A percentile compares a stretch with the other conserved stretches of the same genome.
These are phyloP conservation scores for Pseudomugil gertrudae DNA, from an alignment of 2,797 vertebrate genomes.

Conservation along the genomic window DNA sequence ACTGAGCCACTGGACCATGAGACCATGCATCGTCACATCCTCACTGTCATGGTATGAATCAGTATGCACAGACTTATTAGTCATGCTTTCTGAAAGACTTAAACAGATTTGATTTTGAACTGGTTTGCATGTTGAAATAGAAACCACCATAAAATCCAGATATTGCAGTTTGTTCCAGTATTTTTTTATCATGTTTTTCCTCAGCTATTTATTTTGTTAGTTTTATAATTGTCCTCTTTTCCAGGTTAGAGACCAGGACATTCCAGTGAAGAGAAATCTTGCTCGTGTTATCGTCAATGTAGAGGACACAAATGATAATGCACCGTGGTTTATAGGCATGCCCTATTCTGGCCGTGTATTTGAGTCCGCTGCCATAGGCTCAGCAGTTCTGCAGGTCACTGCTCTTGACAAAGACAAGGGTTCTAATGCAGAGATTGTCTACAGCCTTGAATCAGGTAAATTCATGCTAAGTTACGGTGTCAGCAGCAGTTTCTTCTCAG, in stretches of 20 bases:
- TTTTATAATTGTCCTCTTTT: slow-evolving; percentile 2
- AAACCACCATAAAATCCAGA: slow-evolving; percentile 21
- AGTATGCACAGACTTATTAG: background rate
- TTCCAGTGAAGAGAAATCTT: slow-evolving; percentile 95
- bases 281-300: slow-evolving; percentile 91
- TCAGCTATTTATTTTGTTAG: background rate
- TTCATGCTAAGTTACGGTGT: background rate
- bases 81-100: background rate
- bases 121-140: slow-evolving; percentile 15
- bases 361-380: slow-evolving; percentile 92
- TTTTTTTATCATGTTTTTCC: background rate
- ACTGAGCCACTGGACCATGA: slow-evolving; percentile 93
- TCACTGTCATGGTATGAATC: slow-evolving; percentile 92
- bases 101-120: slow-evolving; percentile 18
- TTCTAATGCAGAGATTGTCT: slow-evolving; percentile 91
- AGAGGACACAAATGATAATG: slow-evolving; percentile 94
- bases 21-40: slow-evolving; percentile 89
- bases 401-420: slow-evolving; percentile 97
- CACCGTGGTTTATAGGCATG: slow-evolving; percentile 92
- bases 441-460: slow-evolving; percentile 96
- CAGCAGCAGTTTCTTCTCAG: slow-evolving; percentile 4
- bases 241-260: slow-evolving; percentile 97
- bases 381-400: slow-evolving; percentile 91
- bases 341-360: slow-evolving; percentile 89
- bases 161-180: background rate